Conservation (phyloP, 2,888 invertebrate species). For the Germaria angustata region DNA sequence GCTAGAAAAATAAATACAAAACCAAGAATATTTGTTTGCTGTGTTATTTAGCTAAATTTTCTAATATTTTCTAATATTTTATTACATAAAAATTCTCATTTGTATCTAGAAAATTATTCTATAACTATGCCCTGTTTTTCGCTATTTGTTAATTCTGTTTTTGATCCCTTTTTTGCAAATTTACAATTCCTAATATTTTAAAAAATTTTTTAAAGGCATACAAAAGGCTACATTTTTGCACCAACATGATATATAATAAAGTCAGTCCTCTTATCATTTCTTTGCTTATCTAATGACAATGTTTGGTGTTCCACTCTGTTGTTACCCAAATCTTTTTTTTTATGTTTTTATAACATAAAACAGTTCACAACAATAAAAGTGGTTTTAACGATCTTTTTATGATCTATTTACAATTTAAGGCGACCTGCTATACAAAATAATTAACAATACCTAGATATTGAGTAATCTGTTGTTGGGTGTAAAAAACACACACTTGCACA, state of each 20-base stretch:
- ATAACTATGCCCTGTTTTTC: no score
- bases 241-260: neutral
- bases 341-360: constrained; percentile 1
- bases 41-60: no score
- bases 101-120: no score
- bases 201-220: no score
- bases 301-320: neutral
- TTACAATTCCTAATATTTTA: no score
- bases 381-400: constrained; percentile 78
- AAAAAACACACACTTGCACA: neutral
- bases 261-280: neutral
- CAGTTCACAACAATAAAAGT: constrained; percentile 71
- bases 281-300: neutral
- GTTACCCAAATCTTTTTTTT: neutral
- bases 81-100: no score
- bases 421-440: constrained; percentile 72
- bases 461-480: neutral
- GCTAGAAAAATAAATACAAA: no score
- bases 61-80: no score
- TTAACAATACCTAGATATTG: constrained; percentile 62
- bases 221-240: neutral
- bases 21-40: no score
- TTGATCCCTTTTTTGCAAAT: no score
- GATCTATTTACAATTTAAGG: constrained; percentile 79
- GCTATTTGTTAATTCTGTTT: no score